These are phyloP conservation scores for Brachionus manjavacas DNA, from an alignment of 1,140 invertebrate species.

Conservation along the genomic window DNA sequence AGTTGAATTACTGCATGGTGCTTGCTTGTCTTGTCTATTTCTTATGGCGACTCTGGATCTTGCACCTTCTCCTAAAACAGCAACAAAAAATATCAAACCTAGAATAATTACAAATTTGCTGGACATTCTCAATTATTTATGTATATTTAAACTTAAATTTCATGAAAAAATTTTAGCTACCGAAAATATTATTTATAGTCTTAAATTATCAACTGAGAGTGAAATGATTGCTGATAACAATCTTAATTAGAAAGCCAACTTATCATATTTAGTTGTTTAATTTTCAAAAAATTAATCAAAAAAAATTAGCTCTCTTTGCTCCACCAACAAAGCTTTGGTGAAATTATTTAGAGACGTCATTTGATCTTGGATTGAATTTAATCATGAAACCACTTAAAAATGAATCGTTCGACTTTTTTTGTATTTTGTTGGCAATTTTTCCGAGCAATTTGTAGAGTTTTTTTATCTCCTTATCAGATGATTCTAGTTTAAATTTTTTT, in stretches of 20 bases:
- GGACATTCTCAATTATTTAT: background rate
- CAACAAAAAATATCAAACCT: background rate
- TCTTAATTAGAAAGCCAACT: background rate
- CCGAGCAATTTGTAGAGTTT: background rate
- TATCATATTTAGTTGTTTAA: background rate
- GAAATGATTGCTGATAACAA: constrained; percentile 1
- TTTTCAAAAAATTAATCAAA: background rate
- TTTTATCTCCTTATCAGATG: background rate
- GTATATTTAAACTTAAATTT: background rate
- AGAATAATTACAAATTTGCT: background rate
- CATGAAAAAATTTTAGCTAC: background rate
- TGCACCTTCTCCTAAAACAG: background rate
- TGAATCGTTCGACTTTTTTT: constrained; percentile 15
- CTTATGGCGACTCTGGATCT: background rate
- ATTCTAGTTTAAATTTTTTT: background rate
- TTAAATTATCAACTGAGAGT: background rate
- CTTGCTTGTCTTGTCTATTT: background rate
- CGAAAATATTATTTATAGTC: background rate
- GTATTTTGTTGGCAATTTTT: background rate
- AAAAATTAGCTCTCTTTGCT: background rate
- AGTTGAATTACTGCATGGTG: background rate
- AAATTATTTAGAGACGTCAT: constrained; percentile 1
- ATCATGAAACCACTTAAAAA: background rate
- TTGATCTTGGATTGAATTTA: constrained; percentile 1
- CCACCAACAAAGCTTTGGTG: background rate